Conservation (phyloP, 2,797 vertebrate genomes). For the Syndactyla subalaris region DNA sequence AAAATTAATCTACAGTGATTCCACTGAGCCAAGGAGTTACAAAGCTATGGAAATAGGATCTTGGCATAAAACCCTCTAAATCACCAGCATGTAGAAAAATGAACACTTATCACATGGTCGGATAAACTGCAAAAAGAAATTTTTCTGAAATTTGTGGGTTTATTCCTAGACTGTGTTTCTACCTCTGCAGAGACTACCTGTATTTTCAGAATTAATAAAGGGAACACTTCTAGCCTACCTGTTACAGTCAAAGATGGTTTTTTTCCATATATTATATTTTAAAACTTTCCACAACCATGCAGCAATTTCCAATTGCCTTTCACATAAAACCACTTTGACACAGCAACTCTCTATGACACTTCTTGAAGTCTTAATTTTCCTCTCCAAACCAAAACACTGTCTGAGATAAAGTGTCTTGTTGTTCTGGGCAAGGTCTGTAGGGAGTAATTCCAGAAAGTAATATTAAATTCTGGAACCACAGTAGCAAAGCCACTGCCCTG, state of each 20-base stretch:
- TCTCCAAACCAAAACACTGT: background rate
- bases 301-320: background rate
- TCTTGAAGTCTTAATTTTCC: background rate
- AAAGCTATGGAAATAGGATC: background rate
- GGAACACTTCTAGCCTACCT: background rate
- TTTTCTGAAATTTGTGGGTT: background rate
- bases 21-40: background rate
- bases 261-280: background rate
- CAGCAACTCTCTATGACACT: background rate
- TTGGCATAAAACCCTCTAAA: background rate
- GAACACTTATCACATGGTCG: background rate
- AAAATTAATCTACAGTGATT: background rate
- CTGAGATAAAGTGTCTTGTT: background rate
- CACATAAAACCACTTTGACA: background rate
- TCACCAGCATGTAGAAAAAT: background rate
- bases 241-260: background rate
- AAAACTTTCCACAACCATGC: background rate
- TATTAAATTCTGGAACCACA: background rate
- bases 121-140: background rate
- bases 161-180: background rate
- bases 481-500: background rate
- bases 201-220: background rate
- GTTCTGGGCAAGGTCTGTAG: background rate
- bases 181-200: background rate
- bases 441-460: background rate